These are phyloP conservation scores for Dryobota labecula DNA, from an alignment of 2,888 invertebrate genomes.

Conservation along the genomic window DNA sequence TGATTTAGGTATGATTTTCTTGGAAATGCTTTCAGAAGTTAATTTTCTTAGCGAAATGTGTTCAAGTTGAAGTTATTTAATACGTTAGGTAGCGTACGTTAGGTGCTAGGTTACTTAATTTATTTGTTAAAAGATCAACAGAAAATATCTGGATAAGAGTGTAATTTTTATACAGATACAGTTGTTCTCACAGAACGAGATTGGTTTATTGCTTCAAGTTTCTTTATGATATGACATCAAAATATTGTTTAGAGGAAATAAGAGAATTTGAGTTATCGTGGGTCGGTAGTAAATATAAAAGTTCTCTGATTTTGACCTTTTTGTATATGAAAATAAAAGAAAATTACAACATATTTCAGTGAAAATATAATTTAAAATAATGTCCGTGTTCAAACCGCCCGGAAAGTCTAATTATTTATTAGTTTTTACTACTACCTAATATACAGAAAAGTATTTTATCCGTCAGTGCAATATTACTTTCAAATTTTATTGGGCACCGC, in stretches of 20 bases:
- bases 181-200: constrained; percentile 26
- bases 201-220: constrained; percentile 51
- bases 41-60: constrained; percentile 39
- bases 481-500: constrained; percentile 3
- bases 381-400: not conserved
- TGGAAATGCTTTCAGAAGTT: constrained; percentile 32
- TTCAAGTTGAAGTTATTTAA: constrained; percentile 39
- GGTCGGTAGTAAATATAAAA: constrained; percentile 34
- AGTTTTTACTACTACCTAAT: constrained; percentile 4
- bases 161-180: constrained; percentile 29
- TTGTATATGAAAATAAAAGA: constrained; percentile 13
- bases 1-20: constrained; percentile 49
- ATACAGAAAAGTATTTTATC: constrained; percentile 1
- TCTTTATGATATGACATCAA: constrained; percentile 43
- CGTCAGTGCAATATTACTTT: not conserved
- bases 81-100: constrained; percentile 23
- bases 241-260: constrained; percentile 36
- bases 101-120: constrained; percentile 17
- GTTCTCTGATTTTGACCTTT: constrained; percentile 3
- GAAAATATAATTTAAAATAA: constrained; percentile 8
- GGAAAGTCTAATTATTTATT: constrained; percentile 1
- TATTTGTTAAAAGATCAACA: constrained; percentile 18
- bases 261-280: constrained; percentile 35
- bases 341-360: constrained; percentile 2
- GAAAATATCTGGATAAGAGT: constrained; percentile 11